A percentile compares a stretch with the other conserved stretches of the same genome.
phyloP scores from a whole-genome alignment of 2,797 vertebrate species.

The Pseudomugil tenellus region DNA sequence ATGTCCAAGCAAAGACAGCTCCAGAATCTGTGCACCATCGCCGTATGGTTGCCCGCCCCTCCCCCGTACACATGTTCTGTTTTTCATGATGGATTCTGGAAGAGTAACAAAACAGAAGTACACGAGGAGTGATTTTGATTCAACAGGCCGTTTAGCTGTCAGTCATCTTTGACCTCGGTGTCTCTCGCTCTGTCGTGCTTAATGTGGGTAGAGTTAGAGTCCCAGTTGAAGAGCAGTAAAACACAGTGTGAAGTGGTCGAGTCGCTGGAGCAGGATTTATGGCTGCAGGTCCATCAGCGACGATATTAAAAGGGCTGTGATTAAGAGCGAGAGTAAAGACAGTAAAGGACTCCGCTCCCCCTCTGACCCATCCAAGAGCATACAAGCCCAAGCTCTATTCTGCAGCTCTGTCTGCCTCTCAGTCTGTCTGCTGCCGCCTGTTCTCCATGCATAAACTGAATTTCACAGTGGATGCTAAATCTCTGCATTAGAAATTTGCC shows the following conservation, averaged over 20 bases:
- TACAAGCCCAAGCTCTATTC: constrained; percentile 64
- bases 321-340: constrained; percentile 78
- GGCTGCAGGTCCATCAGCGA: constrained; percentile 68
- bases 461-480: constrained; percentile 40
- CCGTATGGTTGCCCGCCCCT: constrained; percentile 7
- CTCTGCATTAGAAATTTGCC: constrained; percentile 37
- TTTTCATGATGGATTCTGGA: constrained; percentile 18
- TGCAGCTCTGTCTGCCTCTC: constrained; percentile 33
- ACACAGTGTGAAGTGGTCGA: constrained; percentile 70
- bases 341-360: constrained; percentile 47
- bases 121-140: constrained; percentile 34
- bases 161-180: constrained; percentile 51
- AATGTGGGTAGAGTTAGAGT: constrained; percentile 73
- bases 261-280: constrained; percentile 79
- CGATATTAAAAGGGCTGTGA: constrained; percentile 82
- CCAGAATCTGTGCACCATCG: constrained; percentile 4
- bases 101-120: constrained; percentile 3
- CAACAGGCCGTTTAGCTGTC: constrained; percentile 59
- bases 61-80: background rate
- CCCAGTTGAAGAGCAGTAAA: constrained; percentile 65
- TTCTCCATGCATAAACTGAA: constrained; percentile 30
- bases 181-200: constrained; percentile 35
- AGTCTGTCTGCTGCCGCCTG: constrained; percentile 34
- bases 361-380: constrained; percentile 57
- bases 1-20: constrained; percentile 46